Percentiles rank a stretch among this genome's conserved stretches.
These are phyloP conservation scores for Pungitius pungitius DNA, from an alignment of 2,113 vertebrate species.

Conservation along the genomic window DNA sequence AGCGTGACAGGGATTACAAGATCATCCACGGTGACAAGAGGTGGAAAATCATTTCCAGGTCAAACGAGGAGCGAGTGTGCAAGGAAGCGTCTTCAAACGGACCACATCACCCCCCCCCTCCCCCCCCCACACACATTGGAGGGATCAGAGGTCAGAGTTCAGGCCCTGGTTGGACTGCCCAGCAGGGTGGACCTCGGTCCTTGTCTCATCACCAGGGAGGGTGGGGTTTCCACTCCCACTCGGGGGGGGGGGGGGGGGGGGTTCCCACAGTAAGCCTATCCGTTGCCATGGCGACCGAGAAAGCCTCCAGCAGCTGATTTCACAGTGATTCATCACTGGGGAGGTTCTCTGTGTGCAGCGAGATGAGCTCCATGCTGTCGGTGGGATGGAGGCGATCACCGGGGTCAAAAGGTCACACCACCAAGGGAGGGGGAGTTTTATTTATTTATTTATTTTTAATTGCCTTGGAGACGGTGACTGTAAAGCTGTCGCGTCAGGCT, in stretches of 20 bases:
- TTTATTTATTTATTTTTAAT: background rate
- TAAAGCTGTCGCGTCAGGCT: background rate
- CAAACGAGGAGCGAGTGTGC: background rate
- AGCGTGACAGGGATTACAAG: background rate
- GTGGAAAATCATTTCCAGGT: background rate
- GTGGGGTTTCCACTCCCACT: background rate
- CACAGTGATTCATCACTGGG: constrained; percentile 26
- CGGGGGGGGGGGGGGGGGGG: background rate
- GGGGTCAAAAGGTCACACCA: constrained; percentile 30
- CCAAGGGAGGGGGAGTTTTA: background rate
- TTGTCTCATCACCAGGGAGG: background rate
- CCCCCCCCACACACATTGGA: too few relatives aligned
- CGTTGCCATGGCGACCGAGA: constrained; percentile 3
- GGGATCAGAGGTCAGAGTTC: constrained; percentile 20
- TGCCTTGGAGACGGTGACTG: background rate
- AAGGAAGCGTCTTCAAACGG: background rate
- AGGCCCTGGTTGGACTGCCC: background rate
- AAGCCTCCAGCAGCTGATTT: constrained; percentile 34
- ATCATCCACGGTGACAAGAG: background rate
- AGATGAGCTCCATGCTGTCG: background rate
- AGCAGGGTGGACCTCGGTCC: background rate
- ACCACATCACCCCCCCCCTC: background rate
- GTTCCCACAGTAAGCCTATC: background rate
- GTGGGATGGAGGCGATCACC: background rate
- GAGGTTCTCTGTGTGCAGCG: background rate